These are phyloP conservation scores for Tridacna gigas DNA, from an alignment of 2,888 invertebrate species.

Conservation along the genomic window DNA sequence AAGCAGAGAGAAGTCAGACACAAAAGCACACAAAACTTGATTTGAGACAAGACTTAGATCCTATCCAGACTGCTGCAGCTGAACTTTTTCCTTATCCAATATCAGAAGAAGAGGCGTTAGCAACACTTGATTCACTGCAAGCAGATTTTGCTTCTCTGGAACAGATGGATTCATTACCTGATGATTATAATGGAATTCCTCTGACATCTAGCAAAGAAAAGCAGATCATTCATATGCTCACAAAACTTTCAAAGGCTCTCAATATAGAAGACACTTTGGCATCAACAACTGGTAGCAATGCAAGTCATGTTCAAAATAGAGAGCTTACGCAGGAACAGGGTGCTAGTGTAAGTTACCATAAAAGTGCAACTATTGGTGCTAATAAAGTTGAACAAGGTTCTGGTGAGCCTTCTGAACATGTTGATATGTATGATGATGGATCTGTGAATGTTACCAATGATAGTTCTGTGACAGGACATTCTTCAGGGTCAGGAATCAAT, in stretches of 20 bases:
- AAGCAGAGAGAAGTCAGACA: constrained; percentile 38
- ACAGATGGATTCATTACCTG: constrained; percentile 73
- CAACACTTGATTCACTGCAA: constrained; percentile 73
- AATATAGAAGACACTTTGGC: constrained; percentile 77
- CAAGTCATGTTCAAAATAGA: constrained; percentile 42
- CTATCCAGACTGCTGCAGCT: constrained; percentile 62
- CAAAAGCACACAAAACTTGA: constrained; percentile 18
- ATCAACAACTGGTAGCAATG: constrained; percentile 69
- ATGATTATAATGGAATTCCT: constrained; percentile 77
- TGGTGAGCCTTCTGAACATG: constrained; percentile 13
- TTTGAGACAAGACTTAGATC: constrained; percentile 51
- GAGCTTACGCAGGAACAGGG: constrained; percentile 15
- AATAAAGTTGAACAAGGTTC: constrained; percentile 3
- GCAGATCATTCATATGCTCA: constrained; percentile 77
- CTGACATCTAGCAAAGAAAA: constrained; percentile 77
- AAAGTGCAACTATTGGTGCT: constrained; percentile 52
- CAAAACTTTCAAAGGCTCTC: constrained; percentile 75
- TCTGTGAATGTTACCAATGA: constrained; percentile 50
- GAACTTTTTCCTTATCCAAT: constrained; percentile 62
- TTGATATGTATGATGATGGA: constrained; percentile 39
- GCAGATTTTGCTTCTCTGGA: constrained; percentile 78
- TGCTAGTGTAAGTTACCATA: constrained; percentile 28
- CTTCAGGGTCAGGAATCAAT: constrained; percentile 41
- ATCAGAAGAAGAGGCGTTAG: constrained; percentile 65
- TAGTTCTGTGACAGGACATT: constrained; percentile 42